Evolutionary conservation across 2,888 invertebrate genomes (phyloP).

Genomic region (Callosobruchus maculatus): DNA sequence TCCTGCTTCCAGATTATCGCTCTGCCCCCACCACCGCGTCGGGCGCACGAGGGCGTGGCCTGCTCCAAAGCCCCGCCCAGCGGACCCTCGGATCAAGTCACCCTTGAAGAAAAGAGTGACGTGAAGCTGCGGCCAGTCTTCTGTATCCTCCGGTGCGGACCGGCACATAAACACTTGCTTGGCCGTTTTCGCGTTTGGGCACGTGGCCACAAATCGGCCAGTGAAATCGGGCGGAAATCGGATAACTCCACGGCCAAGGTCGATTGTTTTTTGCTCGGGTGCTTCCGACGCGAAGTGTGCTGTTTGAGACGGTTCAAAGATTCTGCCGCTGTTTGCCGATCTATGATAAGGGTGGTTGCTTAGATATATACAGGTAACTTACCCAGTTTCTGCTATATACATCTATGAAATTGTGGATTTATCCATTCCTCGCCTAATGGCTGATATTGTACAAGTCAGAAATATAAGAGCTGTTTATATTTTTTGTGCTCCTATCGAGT

Average conservation of each 20-base stretch:
- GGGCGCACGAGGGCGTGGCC: slow-evolving; percentile 21
- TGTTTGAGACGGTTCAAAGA: not conserved
- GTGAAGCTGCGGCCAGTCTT: slow-evolving; percentile 48
- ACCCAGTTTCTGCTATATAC: not conserved
- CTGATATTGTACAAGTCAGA: too few species aligned
- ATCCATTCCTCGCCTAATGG: too few species aligned
- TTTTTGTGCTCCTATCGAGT: too few species aligned
- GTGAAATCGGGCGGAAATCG: slow-evolving; percentile 45
- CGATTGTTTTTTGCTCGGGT: slow-evolving; percentile 2
- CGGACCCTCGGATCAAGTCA: slow-evolving; percentile 47
- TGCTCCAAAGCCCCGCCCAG: slow-evolving; percentile 29
- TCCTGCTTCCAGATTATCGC: slow-evolving; percentile 18
- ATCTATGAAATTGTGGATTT: too few species aligned
- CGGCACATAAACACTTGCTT: slow-evolving; percentile 35
- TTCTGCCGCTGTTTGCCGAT: not conserved
- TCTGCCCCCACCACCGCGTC: slow-evolving; percentile 9
- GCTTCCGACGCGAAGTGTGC: not conserved
- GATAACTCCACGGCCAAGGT: slow-evolving; percentile 37
- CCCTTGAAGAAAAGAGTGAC: slow-evolving; percentile 49
- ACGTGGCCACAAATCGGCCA: slow-evolving; percentile 36
- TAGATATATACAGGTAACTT: not conserved
- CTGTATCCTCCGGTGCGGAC: slow-evolving; percentile 47
- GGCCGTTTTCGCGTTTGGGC: slow-evolving; percentile 39
- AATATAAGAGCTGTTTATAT: too few species aligned
- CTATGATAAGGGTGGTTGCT: not conserved